These are phyloP conservation scores for Phaedon cochleariae DNA, from an alignment of 2,888 invertebrate species.

Conservation along the genomic window DNA sequence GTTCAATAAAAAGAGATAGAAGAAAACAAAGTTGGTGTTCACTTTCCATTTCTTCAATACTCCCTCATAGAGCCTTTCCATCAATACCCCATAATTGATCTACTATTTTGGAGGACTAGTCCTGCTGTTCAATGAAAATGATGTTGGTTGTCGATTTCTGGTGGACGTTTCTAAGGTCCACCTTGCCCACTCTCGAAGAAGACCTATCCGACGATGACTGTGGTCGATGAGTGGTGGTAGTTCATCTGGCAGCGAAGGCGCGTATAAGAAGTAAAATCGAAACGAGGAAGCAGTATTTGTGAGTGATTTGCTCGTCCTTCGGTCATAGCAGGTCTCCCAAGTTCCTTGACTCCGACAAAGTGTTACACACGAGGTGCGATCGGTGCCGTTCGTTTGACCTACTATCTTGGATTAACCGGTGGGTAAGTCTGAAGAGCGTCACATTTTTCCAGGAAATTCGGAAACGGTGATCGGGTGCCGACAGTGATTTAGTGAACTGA, in stretches of 20 bases:
- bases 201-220: conserved; percentile 11
- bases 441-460: not conserved
- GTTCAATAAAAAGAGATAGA: too few species aligned
- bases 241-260: conserved; percentile 50
- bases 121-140: too few species aligned
- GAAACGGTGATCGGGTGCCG: not conserved
- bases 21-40: too few species aligned
- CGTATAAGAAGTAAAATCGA: conserved; percentile 57
- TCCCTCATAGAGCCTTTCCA: too few species aligned
- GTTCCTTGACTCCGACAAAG: conserved; percentile 34
- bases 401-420: conserved; percentile 39
- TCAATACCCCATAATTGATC: too few species aligned
- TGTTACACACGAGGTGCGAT: conserved; percentile 34
- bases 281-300: conserved; percentile 54
- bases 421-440: conserved; percentile 30
- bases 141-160: too few species aligned
- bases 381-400: conserved; percentile 38
- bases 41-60: too few species aligned
- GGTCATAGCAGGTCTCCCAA: conserved; percentile 55
- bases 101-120: too few species aligned
- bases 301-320: conserved; percentile 52
- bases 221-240: conserved; percentile 39
- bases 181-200: not conserved
- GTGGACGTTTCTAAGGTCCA: too few species aligned
- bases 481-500: not conserved